These are phyloP conservation scores for Aplocera efformata DNA, from an alignment of 2,888 invertebrate species.

Conservation along the genomic window DNA sequence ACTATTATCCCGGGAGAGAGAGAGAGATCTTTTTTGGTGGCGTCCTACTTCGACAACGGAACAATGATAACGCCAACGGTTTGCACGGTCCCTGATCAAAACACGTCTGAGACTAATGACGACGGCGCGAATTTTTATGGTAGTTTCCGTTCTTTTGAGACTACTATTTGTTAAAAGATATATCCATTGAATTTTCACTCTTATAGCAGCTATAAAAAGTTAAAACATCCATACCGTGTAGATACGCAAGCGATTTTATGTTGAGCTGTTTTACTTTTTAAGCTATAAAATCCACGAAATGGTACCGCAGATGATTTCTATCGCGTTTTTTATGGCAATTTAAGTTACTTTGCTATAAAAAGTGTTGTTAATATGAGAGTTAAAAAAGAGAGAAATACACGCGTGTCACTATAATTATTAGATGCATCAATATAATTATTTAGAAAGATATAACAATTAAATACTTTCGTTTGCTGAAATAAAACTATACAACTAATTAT, in stretches of 20 bases:
- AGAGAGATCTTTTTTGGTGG: conserved; percentile 31
- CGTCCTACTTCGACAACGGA: conserved; percentile 33
- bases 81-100: conserved; percentile 62
- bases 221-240: conserved; percentile 49
- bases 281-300: conserved; percentile 31
- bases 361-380: background rate
- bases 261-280: conserved; percentile 37
- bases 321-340: conserved; percentile 12
- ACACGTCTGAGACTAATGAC: conserved; percentile 76
- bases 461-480: too few relatives aligned
- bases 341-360: conserved; percentile 1
- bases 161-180: conserved; percentile 64
- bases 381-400: too few relatives aligned
- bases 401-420: too few relatives aligned
- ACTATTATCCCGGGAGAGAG: conserved; percentile 36
- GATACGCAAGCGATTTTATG: conserved; percentile 42
- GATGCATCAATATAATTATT: too few relatives aligned
- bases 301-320: conserved; percentile 26
- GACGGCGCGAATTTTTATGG: conserved; percentile 70
- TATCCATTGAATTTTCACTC: conserved; percentile 61
- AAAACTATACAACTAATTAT: too few relatives aligned
- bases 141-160: conserved; percentile 61
- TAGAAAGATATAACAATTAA: too few relatives aligned
- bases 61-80: conserved; percentile 42
- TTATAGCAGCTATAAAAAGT: conserved; percentile 59